phyloP scores from a whole-genome alignment of 2,888 invertebrate genomes.

The Cataglyphis livida region DNA sequence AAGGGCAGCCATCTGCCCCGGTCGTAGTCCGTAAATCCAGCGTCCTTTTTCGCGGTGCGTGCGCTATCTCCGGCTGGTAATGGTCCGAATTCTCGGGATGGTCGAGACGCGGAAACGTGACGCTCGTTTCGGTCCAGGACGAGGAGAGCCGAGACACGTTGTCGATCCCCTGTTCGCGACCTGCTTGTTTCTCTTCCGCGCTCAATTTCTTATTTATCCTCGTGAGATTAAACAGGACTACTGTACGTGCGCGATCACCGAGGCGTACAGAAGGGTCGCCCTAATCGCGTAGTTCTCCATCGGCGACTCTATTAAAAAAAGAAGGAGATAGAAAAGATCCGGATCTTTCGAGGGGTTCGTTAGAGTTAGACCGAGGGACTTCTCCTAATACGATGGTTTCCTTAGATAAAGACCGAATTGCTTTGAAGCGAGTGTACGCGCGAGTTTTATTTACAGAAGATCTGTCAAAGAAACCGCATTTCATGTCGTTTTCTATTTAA shows the following conservation, averaged over 20 bases:
- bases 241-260: constrained; percentile 59
- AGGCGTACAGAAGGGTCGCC: constrained; percentile 66
- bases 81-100: constrained; percentile 48
- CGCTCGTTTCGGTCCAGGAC: constrained; percentile 38
- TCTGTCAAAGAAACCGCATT: not conserved
- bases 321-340: constrained; percentile 7
- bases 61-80: constrained; percentile 42
- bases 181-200: constrained; percentile 24
- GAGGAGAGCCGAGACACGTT: constrained; percentile 6
- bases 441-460: not conserved
- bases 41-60: constrained; percentile 26
- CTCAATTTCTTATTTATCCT: constrained; percentile 67
- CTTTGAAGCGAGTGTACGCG: not conserved
- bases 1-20: constrained; percentile 30
- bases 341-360: constrained; percentile 29
- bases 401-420: constrained; percentile 12
- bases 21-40: constrained; percentile 40
- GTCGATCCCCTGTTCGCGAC: constrained; percentile 21
- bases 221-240: constrained; percentile 64
- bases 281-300: constrained; percentile 59
- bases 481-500: not conserved
- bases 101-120: constrained; percentile 37
- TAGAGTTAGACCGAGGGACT: not conserved
- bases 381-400: not conserved
- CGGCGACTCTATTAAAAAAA: constrained; percentile 51